Base-by-base conservation (phyloP, 2,888 invertebrate genomes). In the Linyphia triangularis region DNA sequence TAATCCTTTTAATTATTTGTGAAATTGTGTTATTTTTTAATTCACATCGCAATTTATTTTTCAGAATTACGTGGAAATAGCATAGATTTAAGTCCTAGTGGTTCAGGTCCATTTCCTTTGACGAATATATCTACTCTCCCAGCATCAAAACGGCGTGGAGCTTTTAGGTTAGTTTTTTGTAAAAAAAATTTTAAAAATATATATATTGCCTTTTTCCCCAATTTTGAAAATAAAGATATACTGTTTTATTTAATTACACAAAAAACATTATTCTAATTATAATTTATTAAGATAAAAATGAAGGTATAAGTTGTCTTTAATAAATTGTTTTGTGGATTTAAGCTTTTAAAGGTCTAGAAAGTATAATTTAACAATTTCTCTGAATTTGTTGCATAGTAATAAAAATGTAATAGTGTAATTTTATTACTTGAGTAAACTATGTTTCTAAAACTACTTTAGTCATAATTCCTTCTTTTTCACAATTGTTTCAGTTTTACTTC, bases 61-160 rank as follows among this genome's bases (percentile, higher is more conserved):
- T n/a, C 59, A 89, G 89, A 89, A 78, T 33, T 77, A 13, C 65
- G 43, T 82, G 63, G 85, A 77, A 79, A 63, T 79, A 75, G 63
- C 26, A 24, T 77, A 83, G 90, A 73, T 86, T 61, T 85, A 75
- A 89, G 86, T 57, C 89, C 83, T 10, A 82, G 78, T 69, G 78
- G 77, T 86, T 81, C 81, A 33, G 65, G 28, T 40, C 59, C 79
- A 43, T 86, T 70, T 78, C 85, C 85, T 28, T 75, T 89, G 43
- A 43, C 85, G 81, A 82, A 72, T 72, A 81, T 78, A 28, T 79
- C 89, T 24, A 57, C 92, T 30, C 92, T 92, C 16, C 92, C 92
- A 22, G 92, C 92, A 85, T 92, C 92, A 67, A 93, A 92, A 90
- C 91, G 93, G 40, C 89, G 92, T 79, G 92, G 92, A 88, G 93